These are phyloP conservation scores for Corythaixoides concolor DNA, from an alignment of 2,113 vertebrate species.

Conservation along the genomic window DNA sequence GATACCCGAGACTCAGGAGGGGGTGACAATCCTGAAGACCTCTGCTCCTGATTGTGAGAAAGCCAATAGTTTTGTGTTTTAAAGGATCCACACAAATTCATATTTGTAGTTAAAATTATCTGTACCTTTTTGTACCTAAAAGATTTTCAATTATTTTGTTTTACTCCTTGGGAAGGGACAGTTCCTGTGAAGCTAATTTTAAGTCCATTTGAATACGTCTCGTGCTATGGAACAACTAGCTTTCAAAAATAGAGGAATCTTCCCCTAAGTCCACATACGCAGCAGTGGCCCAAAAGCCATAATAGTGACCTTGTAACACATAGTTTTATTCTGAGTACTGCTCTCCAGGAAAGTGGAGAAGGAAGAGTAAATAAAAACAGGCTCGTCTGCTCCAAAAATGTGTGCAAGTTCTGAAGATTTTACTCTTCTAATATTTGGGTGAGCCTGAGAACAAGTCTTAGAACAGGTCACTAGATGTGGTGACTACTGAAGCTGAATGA, in stretches of 20 bases:
- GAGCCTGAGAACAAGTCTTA: not conserved
- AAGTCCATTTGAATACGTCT: not conserved
- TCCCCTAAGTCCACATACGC: not conserved
- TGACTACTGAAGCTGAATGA: not conserved
- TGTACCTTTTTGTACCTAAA: not conserved
- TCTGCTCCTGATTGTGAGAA: not conserved
- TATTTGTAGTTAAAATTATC: not conserved
- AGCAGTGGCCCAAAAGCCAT: fast-evolving
- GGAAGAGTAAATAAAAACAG: not conserved
- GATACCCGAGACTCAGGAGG: fast-evolving
- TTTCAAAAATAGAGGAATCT: not conserved
- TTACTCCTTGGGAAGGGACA: not conserved
- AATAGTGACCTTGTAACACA: fast-evolving
- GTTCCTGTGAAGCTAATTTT: not conserved
- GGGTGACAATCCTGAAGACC: not conserved
- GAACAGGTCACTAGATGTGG: not conserved
- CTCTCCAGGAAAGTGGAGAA: not conserved
- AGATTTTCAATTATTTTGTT: not conserved
- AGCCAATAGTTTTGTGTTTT: not conserved
- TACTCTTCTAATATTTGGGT: not conserved
- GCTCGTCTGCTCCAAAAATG: not conserved
- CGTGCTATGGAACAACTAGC: not conserved
- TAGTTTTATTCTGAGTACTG: not conserved
- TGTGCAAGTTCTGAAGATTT: not conserved
- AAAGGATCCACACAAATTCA: not conserved